Evolutionary conservation across 2,797 vertebrate genomes (phyloP), one percentile per base, ranked within the genome.

Genomic region (Lagorchestes hirsutus): DNA sequence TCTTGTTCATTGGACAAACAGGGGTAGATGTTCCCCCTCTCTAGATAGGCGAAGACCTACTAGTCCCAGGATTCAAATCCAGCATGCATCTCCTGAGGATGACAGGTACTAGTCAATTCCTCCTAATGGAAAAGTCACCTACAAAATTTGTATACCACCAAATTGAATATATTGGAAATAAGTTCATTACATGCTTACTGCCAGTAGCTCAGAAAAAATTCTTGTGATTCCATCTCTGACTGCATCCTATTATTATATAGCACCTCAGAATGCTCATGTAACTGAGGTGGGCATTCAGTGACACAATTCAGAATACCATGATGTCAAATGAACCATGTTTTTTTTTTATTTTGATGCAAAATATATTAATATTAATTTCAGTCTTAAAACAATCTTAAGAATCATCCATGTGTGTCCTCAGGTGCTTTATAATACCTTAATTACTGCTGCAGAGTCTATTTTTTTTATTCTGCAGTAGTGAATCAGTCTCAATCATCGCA

Each of bases 31-130:
- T 98, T 99, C 99, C 98, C 99, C 99, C 98, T 99, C 99, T 98
- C 99, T 99, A 99, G 99, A 99, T 99, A 99, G 99, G 99, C 99
- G 99, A 99, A 99, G 99, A 98, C 99, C 99, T 97, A 99, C 99
- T 98, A 99, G 99, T 98, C 99, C 99, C 99, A 99, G 99, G 99
- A 99, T 99, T 99, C 99, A 99, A 98, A 99, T 99, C 98, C 99
- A 99, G 99, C 99, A 99, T 98, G 99, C 99, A 95, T 99, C 99
- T 99, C 99, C 99, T 93, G 99, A 99, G 98, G 99, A 99, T 98
- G 99, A 99, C 99, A 99, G 99, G 99, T 99, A 99, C 99, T 99
- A 98, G 98, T 98, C 98, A 98, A 11, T 93, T 97, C 98, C 97
- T 98, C 99, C 98, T 98, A 98, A 97, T 94, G 97, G 95, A 98